Evolutionary conservation across 2,113 vertebrate species (phyloP).

Genomic region (Mesocricetus auratus): DNA sequence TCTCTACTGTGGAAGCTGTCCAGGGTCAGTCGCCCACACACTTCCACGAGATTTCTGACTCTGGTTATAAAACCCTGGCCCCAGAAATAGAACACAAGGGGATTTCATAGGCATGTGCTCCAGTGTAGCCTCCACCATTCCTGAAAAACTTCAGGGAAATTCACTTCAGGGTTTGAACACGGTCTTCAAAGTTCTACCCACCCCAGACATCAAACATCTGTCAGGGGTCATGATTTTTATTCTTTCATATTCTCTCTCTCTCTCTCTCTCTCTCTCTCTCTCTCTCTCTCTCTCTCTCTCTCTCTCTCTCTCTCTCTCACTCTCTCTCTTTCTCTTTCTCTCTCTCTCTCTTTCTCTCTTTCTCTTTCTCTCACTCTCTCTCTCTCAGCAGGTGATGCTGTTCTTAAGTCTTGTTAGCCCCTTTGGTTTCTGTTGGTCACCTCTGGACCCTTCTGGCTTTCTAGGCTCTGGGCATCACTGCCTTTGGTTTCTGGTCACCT

Average conservation of each 20-base stretch:
- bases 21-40: slow-evolving; percentile 77
- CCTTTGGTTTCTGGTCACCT: background rate
- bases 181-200: slow-evolving; percentile 59
- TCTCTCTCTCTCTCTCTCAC: background rate
- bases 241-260: background rate
- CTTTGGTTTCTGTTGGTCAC: background rate
- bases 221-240: background rate
- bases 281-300: background rate
- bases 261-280: background rate
- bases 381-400: background rate
- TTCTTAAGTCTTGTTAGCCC: background rate
- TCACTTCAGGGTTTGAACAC: slow-evolving; percentile 64
- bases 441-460: background rate
- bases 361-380: background rate
- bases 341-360: background rate
- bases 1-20: slow-evolving; percentile 68
- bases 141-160: slow-evolving; percentile 72
- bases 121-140: slow-evolving; percentile 55
- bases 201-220: slow-evolving; percentile 18
- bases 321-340: too few species aligned
- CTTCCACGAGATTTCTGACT: slow-evolving; percentile 75
- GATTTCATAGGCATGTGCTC: slow-evolving; percentile 77
- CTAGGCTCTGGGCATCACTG: background rate
- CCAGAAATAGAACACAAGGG: slow-evolving; percentile 77
- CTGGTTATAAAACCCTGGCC: slow-evolving; percentile 73